These are phyloP conservation scores for Gallinago undulata DNA, from an alignment of 2,113 vertebrate species.

Conservation along the genomic window DNA sequence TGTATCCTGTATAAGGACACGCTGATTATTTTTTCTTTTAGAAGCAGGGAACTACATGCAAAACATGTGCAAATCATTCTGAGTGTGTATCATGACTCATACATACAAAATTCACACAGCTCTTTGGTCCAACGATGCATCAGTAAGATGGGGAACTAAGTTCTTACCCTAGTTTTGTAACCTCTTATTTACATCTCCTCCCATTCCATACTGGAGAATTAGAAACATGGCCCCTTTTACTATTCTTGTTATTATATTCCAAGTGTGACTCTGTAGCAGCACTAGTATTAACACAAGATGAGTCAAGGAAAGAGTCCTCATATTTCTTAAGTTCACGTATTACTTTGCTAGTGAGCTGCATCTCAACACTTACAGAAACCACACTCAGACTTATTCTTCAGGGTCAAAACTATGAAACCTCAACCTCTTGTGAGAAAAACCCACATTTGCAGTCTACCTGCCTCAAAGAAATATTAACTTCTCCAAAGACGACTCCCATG, in stretches of 20 bases:
- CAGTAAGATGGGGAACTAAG: not conserved
- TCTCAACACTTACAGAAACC: not conserved
- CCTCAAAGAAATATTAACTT: not conserved
- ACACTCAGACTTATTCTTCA: not conserved
- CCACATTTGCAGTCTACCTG: not conserved
- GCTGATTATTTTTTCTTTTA: not conserved
- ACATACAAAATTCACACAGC: not conserved
- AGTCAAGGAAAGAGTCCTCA: not conserved
- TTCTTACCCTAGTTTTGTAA: not conserved
- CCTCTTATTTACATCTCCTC: not conserved
- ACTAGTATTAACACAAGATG: not conserved
- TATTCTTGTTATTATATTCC: not conserved
- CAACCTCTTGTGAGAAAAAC: not conserved
- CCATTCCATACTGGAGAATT: not conserved
- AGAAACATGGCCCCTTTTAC: not conserved
- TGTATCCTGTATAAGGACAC: conserved; percentile 57
- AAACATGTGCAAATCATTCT: not conserved
- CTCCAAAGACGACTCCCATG: not conserved
- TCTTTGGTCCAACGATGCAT: not conserved
- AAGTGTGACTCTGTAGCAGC: not conserved
- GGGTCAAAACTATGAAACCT: not conserved
- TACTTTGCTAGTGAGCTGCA: not conserved
- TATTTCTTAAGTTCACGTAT: not conserved
- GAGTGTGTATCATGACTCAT: not conserved
- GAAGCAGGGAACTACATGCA: not conserved